Percentiles rank a stretch among this genome's conserved stretches.
phyloP scores from a whole-genome alignment of 2,113 vertebrate species.

The Hucho hucho region DNA sequence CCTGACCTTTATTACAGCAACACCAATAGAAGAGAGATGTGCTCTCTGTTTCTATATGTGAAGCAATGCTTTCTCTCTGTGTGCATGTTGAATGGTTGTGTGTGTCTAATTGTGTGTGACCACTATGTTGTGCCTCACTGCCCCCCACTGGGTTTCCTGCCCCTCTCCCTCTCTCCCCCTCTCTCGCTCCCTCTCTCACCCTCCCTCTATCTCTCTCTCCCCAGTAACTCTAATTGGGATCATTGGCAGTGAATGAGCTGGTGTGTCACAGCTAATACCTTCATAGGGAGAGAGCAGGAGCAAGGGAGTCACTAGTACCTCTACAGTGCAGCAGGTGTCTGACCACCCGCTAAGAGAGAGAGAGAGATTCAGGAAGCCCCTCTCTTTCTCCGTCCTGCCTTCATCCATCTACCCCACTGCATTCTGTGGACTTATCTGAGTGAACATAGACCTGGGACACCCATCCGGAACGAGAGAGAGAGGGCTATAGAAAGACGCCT shows the following conservation, averaged over 20 bases:
- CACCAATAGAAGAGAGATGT: not conserved
- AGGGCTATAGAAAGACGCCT: not conserved
- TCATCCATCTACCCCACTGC: not conserved
- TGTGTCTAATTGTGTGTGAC: not conserved
- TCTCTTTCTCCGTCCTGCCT: not conserved
- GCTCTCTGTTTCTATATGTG: not conserved
- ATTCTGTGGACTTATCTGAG: conserved; percentile 11
- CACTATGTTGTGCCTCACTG: conserved; percentile 32
- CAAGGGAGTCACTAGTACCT: conserved; percentile 10
- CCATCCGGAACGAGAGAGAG: not conserved
- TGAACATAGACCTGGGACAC: not conserved
- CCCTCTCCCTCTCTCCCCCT: conserved; percentile 27
- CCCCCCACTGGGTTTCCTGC: conserved; percentile 45
- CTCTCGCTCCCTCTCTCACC: conserved; percentile 15
- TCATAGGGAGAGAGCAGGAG: not conserved
- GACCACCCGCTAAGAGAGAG: not conserved
- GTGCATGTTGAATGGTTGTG: not conserved
- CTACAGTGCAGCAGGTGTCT: conserved; percentile 8
- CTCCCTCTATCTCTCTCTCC: not conserved
- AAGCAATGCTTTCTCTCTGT: not conserved
- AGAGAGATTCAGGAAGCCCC: not conserved
- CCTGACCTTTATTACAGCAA: conserved; percentile 33
- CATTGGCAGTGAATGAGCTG: conserved; percentile 68
- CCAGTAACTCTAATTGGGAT: conserved; percentile 55
- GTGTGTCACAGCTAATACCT: conserved; percentile 50